Base-by-base conservation (phyloP, 2,888 invertebrate genomes). In the Cephus nigrinus region DNA sequence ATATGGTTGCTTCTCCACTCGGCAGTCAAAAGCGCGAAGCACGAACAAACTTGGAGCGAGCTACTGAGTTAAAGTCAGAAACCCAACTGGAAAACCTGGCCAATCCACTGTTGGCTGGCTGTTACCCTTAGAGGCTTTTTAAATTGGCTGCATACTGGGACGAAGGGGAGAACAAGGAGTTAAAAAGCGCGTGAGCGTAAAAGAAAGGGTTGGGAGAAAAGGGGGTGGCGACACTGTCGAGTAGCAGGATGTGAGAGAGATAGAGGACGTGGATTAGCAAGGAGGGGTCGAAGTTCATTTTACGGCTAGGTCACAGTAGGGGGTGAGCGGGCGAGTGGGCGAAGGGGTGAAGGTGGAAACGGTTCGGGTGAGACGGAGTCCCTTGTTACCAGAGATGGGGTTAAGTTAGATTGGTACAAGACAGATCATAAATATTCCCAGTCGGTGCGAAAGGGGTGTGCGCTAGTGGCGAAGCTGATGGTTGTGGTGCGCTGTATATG, bases 361-460 rank as follows among this genome's bases (percentile, higher is more conserved):
- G 72, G 78, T 33, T 40, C 34, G 36, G 75, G 55, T 12, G 40
- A 73, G 68, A 35, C 32, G 36, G 33, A 33, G 74, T 74, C 74
- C 74, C 77, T 80, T 78, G 78, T 79, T 81, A 78, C 80, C 76
- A 75, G 79, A 79, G 80, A 82, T 73, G 80, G 77, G 80, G 80
- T 82, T 82, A 83, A 82, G 82, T 83, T 84, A 84, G 82, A 87
- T 86, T 84, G 83, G 81, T 86, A 84, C 86, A 81, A 80, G 85
- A 82, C 84, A 79, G 82, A 84, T 82, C 85, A 83, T 87, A 86
- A 86, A 87, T 86, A 85, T 83, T 84, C 78, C 36, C 73, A 71
- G 40, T 55, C 34, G 76, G 30, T 5, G 40, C 40, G 40, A 40
- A 15, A 40, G 40, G 40, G 40, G 40, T 40, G 35, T 35, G 15